Base-by-base conservation (phyloP, 2,888 invertebrate species). In the Uloborus plumipes region DNA sequence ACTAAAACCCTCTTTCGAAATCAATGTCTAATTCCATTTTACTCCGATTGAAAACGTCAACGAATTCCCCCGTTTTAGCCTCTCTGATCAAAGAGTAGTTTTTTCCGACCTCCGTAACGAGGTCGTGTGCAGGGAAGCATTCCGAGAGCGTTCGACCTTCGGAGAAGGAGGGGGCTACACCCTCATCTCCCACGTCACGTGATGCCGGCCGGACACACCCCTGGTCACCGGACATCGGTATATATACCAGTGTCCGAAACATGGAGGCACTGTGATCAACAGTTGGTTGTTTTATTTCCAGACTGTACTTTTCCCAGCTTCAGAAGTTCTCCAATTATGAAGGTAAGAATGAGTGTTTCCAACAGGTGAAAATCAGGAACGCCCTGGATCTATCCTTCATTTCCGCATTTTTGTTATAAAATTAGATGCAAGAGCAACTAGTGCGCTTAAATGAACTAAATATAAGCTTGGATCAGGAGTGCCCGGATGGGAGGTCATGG, bases 111-210 rank as follows among this genome's bases (percentile, higher is more conserved):
- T 39, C n/a, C 39, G 39, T 11, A 39, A 39, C 39, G 39, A 39
- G 39, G 39, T 39, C 39, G 11, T 39, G 39, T 1, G 39, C 39
- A 39, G 39, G 39, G 39, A 39, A 39, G 39, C 39, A 39, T 39
- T 39, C 39, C 39, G 7, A 11, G 11, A 39, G n/a, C n/a, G 39
- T 39, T 13, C 51, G 79, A 74, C 80, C 80, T 80, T 80, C 80
- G 62, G 51, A 61, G 53, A 49, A 31, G 47, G 62, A 74, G 69
- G 73, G 39, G 80, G 70, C 73, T 73, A 73, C 73, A 73, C 80
- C 80, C 74, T 69, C 70, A 80, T 80, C 80, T 80, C 73, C 73
- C 72, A 66, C 16, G 22, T 64, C 80, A 74, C 74, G 80, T 80
- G 80, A 70, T 22, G 11, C 31, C 15, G 18, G 11, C 31, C 15